Conservation (phyloP, 2,113 vertebrate genomes). For the Tragelaphus imberbis region DNA sequence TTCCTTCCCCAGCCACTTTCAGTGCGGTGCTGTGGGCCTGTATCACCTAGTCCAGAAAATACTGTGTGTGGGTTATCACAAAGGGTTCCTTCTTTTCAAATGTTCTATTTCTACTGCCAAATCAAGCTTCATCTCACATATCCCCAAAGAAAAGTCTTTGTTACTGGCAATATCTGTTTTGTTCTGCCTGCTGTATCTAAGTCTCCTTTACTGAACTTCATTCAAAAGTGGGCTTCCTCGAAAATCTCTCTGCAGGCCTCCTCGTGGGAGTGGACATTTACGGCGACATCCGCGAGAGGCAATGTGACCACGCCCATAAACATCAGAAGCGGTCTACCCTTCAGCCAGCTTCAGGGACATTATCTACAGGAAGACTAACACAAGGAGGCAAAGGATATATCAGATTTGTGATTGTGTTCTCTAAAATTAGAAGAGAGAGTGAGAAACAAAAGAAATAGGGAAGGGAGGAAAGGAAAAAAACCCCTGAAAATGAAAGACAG, state of each 20-base stretch:
- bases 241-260: not conserved
- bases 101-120: not conserved
- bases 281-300: not conserved
- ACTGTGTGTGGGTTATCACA: not conserved
- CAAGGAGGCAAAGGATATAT: not conserved
- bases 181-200: not conserved
- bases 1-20: not conserved
- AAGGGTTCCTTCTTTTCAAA: not conserved
- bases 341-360: not conserved
- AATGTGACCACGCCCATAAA: not conserved
- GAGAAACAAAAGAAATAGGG: not conserved
- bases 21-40: not conserved
- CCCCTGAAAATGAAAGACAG: not conserved
- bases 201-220: not conserved
- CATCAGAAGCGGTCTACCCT: not conserved
- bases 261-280: not conserved
- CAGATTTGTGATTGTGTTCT: not conserved
- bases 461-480: not conserved
- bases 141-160: not conserved
- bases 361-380: not conserved
- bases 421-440: not conserved
- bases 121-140: not conserved
- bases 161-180: not conserved
- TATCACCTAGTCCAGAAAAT: not conserved
- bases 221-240: not conserved